Percentiles rank a stretch among this genome's conserved stretches.
phyloP scores from a whole-genome alignment of 2,888 invertebrate species.

The Idaea dimidiata region DNA sequence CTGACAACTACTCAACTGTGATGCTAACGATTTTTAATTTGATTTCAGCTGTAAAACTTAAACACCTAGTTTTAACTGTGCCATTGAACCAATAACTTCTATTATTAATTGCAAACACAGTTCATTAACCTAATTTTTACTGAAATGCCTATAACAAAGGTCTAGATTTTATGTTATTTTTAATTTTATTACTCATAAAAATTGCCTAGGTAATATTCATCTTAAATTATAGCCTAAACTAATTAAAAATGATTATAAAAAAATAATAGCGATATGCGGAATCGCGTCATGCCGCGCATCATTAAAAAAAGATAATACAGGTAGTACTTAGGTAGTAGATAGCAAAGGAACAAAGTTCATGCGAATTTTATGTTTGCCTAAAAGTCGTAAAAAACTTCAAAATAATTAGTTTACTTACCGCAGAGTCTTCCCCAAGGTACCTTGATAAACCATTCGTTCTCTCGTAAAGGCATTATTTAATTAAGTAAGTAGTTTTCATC shows the following conservation, averaged over 20 bases:
- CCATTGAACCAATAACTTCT: background rate
- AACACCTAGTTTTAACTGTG: background rate
- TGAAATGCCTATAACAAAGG: background rate
- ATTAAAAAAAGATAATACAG: background rate
- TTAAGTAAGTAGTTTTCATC: constrained; percentile 5
- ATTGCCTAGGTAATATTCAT: background rate
- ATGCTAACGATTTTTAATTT: too few species aligned
- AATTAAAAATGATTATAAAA: background rate
- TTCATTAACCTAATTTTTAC: background rate
- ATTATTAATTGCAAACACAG: background rate
- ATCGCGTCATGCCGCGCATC: background rate
- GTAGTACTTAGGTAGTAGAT: background rate
- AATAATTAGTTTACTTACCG: constrained; percentile 46
- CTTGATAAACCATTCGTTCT: constrained; percentile 71
- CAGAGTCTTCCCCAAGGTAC: constrained; percentile 70
- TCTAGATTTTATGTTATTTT: too few species aligned
- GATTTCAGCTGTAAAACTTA: too few species aligned
- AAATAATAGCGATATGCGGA: background rate
- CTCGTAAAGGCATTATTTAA: constrained; percentile 45
- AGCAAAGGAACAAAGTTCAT: constrained; percentile 18
- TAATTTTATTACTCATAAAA: background rate
- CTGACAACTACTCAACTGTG: too few species aligned
- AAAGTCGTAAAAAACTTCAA: constrained; percentile 17
- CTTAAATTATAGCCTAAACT: background rate
- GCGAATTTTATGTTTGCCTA: background rate